phyloP scores from a whole-genome alignment of 2,113 vertebrate species.

The Ctenomys sociabilis region DNA sequence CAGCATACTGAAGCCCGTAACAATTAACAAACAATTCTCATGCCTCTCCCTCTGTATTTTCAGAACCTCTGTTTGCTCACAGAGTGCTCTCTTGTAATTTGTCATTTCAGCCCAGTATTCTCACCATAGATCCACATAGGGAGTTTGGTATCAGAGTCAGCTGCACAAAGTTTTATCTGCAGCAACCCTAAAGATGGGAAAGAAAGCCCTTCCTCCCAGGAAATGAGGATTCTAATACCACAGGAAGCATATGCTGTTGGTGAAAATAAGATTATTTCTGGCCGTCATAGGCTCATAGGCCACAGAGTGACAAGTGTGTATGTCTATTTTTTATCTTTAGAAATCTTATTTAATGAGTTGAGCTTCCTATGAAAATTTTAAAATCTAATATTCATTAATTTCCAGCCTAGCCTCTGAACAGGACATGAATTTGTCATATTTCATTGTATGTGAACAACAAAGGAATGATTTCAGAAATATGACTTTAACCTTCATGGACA shows the following conservation, averaged over 20 bases:
- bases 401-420: not conserved
- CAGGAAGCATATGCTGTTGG: accelerated
- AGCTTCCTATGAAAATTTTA: not conserved
- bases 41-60: too few species aligned
- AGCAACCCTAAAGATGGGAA: not conserved
- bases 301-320: not conserved
- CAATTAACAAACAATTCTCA: not conserved
- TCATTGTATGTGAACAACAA: conserved; percentile 24
- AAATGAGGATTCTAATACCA: not conserved
- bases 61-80: not conserved
- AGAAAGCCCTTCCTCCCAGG: not conserved
- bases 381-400: not conserved
- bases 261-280: not conserved
- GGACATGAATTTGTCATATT: not conserved
- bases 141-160: not conserved
- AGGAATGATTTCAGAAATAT: not conserved
- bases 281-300: not conserved
- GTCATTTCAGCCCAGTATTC: not conserved
- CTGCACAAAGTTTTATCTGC: not conserved
- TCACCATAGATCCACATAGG: not conserved
- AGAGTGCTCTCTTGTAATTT: not conserved
- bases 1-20: not conserved
- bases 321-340: not conserved
- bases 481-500: not conserved
- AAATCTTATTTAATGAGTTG: not conserved